phyloP scores from a whole-genome alignment of 2,797 vertebrate genomes.

The Cirrhinus molitorella region DNA sequence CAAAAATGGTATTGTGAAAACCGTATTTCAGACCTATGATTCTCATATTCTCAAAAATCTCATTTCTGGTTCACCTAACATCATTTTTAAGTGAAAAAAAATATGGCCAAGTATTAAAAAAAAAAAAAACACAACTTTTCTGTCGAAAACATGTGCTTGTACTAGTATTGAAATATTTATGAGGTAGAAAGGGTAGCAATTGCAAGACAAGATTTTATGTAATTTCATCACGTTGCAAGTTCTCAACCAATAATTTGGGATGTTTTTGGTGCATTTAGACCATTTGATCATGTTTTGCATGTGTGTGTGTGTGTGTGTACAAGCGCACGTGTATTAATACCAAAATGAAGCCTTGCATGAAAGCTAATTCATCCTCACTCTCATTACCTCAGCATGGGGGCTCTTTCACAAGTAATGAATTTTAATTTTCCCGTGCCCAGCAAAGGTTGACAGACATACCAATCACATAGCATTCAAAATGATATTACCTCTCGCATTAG shows the following conservation, averaged over 20 bases:
- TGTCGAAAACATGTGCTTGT: not conserved
- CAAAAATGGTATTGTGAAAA: not conserved
- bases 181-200: not conserved
- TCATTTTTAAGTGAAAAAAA: not conserved
- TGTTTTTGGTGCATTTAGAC: constrained; percentile 33
- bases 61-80: not conserved
- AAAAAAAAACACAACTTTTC: not conserved
- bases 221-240: constrained; percentile 9
- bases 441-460: constrained; percentile 61
- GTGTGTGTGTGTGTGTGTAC: constrained; percentile 15
- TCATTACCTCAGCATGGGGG: constrained; percentile 64
- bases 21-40: not conserved
- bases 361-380: constrained; percentile 61
- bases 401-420: constrained; percentile 58
- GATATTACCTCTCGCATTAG: constrained; percentile 62
- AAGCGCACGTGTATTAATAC: constrained; percentile 48
- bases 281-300: constrained; percentile 27
- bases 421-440: constrained; percentile 57
- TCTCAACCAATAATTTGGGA: constrained; percentile 28
- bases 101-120: not conserved
- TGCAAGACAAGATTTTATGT: not conserved
- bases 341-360: constrained; percentile 56
- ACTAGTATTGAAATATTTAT: constrained; percentile 12
- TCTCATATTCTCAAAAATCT: not conserved
- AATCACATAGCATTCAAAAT: constrained; percentile 63